Evolutionary conservation across 2,888 invertebrate genomes (phyloP), one percentile per base, ranked within the genome.

Genomic region (Bhutanitis thaidina): DNA sequence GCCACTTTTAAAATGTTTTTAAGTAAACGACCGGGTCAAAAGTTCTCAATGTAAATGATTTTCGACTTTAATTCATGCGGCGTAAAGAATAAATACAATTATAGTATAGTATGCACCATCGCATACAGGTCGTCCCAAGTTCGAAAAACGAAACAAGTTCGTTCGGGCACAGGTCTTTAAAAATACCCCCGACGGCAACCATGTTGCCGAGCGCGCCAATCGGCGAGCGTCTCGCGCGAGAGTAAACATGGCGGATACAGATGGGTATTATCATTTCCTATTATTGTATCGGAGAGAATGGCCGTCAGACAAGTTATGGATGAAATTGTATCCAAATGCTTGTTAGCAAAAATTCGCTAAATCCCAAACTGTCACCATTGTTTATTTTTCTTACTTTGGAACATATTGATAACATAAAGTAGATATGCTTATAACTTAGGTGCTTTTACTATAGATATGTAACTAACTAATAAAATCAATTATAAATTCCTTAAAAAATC

Each of bases 161-260:
- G 55, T 55, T 58, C 54, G 54, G 57, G 55, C 62, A 57, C 52
- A 57, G 61, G 56, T 60, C 66, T 64, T 64, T 64, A 65, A 67
- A 65, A 67, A 67, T 65, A 65, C 57, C 43, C 56, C 53, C 46
- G 57, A 37, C 68, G 74, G 74, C 80, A 69, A 79, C 88, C 89
- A 89, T 89, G 69, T 87, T 87, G 74, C 58, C 54, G 57, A 51
- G 58, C 57, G 60, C 64, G 64, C 89, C 88, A 89, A 89, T 88
- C 76, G 78, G 68, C 67, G 60, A 62, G 62, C 74, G 68, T 65
- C 65, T 60, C 60, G 59, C 55, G 59, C 57, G 55, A 57, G 57
- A 55, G 64, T 72, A 67, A 61, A 73, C 63, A 88, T 87, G 89
- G 88, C 83, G 79, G 77, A 64, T 71, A 70, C 70, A 65, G 69